Evolutionary conservation across 2,888 invertebrate genomes (phyloP), one percentile per base, ranked within the genome.

Genomic region (Mechanitis messenoides): DNA sequence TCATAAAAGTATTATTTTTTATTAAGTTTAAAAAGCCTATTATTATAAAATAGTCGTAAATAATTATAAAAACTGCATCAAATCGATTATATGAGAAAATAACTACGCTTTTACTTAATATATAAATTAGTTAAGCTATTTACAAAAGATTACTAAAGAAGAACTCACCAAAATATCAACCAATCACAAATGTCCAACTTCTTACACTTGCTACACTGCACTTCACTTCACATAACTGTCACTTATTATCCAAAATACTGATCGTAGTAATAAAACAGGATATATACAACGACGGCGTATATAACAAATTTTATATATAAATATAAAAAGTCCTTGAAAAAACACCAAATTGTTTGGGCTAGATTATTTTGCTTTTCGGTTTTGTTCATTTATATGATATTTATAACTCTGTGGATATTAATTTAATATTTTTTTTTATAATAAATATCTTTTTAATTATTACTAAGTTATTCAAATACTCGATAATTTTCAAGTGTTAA

Each of bases 181-280:
- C 47, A 33, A 63, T 45, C 60, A 55, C n/a, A 62, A 60, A 58
- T 47, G 53, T 56, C 61, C 28, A 35, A 50, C 38, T 59, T 62
- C 56, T 58, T 60, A 38, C 63, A 59, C 62, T 60, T 61, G 65
- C 56, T 67, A 54, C 65, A 61, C 67, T 59, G 64, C 54, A 61
- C 67, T 59, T 65, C 54, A 69, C 76, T 77, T 85, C 85, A 86
- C 86, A 85, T 85, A 69, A 68, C 79, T 68, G 69, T 72, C 56
- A 68, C 62, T 53, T 59, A 67, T 67, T 74, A 83, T 33, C 82
- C 83, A 69, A 87, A 81, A 75, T 85, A 89, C 68, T 83, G 83
- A 65, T 89, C 89, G 72, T 85, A 89, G 66, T 83, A 83, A 68
- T 86, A 87, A 67, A 89, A 87, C 7, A 88, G 33, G 0, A 84